These are phyloP conservation scores for Sminthurides aquaticus DNA, from an alignment of 2,888 invertebrate genomes.

Conservation along the genomic window DNA sequence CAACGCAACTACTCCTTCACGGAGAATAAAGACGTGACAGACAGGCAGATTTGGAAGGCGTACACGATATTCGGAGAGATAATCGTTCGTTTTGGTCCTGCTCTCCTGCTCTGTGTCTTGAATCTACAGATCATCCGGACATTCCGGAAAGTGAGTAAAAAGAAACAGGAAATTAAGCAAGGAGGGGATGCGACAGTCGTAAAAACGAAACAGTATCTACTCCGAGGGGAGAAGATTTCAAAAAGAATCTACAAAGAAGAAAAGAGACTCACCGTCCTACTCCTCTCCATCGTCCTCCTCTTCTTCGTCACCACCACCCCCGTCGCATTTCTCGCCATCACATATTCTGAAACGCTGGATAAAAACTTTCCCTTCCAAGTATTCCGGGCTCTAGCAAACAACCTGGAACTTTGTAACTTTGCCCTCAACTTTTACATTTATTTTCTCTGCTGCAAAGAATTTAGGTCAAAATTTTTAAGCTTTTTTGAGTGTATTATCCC, in stretches of 20 bases:
- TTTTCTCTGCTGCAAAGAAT: conserved; percentile 48
- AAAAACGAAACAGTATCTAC: conserved; percentile 29
- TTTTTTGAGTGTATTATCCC: conserved; percentile 40
- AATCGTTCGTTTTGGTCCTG: conserved; percentile 50
- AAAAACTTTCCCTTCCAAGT: conserved; percentile 45
- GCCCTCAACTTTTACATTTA: conserved; percentile 52
- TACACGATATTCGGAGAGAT: conserved; percentile 48
- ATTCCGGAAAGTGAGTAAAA: conserved; percentile 48
- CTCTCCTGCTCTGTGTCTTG: conserved; percentile 49
- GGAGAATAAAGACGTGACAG: conserved; percentile 44
- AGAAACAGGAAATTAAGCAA: conserved; percentile 46
- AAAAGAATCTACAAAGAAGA: conserved; percentile 47
- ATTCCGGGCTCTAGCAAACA: conserved; percentile 50
- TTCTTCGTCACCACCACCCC: conserved; percentile 52
- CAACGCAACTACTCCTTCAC: conserved; percentile 39
- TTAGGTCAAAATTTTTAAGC: conserved; percentile 44
- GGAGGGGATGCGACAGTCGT: conserved; percentile 23
- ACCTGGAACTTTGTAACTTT: conserved; percentile 51
- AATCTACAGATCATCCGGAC: conserved; percentile 50
- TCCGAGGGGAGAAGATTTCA: conserved; percentile 39
- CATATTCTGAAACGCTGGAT: conserved; percentile 47
- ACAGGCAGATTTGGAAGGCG: conserved; percentile 45
- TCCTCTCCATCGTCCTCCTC: conserved; percentile 49
- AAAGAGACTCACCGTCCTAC: conserved; percentile 48
- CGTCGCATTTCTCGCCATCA: conserved; percentile 48